phyloP scores from a whole-genome alignment of 2,797 vertebrate species.

The Sebastes melanostomus region DNA sequence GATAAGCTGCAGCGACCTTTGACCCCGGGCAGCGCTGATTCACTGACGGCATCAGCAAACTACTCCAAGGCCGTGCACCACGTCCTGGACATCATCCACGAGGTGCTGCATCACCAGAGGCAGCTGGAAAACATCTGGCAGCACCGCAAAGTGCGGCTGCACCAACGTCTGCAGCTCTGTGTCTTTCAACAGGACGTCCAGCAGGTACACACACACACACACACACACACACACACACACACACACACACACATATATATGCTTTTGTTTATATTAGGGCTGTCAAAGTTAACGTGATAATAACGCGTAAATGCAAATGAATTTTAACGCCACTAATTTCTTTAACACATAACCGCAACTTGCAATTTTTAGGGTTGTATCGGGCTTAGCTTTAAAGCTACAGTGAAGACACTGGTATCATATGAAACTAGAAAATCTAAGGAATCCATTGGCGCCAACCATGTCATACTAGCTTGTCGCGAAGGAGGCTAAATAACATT shows the following conservation, averaged over 20 bases:
- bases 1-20: conserved; percentile 96
- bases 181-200: conserved; percentile 99
- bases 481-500: too few species aligned
- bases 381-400: too few species aligned
- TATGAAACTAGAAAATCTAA: too few species aligned
- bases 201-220: conserved; percentile 80
- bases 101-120: conserved; percentile 96
- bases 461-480: too few species aligned
- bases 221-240: background rate
- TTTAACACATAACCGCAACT: too few species aligned
- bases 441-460: accelerated
- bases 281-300: too few species aligned
- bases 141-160: conserved; percentile 96
- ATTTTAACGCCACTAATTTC: too few species aligned
- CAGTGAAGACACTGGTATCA: too few species aligned
- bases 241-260: background rate
- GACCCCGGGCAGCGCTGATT: conserved; percentile 93
- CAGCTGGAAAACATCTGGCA: conserved; percentile 99
- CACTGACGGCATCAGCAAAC: conserved; percentile 93
- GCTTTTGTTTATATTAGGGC: too few species aligned
- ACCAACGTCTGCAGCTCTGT: conserved; percentile 89
- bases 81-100: conserved; percentile 94
- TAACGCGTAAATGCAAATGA: too few species aligned
- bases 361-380: too few species aligned
- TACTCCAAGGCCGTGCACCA: conserved; percentile 98